Conservation (phyloP, 2,797 vertebrate genomes). For the Tolypeutes matacus region DNA sequence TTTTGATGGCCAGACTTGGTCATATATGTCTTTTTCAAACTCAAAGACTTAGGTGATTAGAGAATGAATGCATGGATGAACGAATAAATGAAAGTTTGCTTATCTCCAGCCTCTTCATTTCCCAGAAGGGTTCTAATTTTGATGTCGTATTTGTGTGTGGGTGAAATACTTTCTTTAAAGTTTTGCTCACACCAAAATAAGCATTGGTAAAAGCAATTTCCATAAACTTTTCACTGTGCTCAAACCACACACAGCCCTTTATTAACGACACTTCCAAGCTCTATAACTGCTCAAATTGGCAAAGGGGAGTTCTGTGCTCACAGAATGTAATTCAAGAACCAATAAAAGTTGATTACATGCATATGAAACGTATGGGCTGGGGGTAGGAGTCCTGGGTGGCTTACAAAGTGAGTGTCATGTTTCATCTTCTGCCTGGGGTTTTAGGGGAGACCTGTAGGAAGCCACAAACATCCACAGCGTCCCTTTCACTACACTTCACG, state of each 20-base stretch:
- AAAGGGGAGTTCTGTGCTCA: constrained; percentile 77
- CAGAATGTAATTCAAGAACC: constrained; percentile 81
- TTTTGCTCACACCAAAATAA: not conserved
- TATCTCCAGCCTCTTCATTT: not conserved
- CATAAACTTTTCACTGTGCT: constrained; percentile 47
- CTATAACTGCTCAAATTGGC: constrained; percentile 75
- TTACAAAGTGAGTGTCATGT: constrained; percentile 84
- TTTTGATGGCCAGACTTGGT: not conserved
- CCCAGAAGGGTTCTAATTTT: not conserved
- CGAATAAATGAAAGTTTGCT: not conserved
- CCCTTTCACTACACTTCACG: constrained; percentile 69
- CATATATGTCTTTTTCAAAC: not conserved
- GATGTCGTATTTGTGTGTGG: not conserved
- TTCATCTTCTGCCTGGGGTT: constrained; percentile 80
- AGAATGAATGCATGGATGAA: not conserved
- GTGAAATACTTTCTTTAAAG: constrained; percentile 1
- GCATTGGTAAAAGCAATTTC: constrained; percentile 33
- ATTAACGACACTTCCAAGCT: constrained; percentile 80
- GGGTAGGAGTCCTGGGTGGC: constrained; percentile 81
- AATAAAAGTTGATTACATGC: constrained; percentile 86
- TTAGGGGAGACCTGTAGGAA: constrained; percentile 76
- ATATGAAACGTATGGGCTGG: constrained; percentile 83
- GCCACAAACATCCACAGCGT: constrained; percentile 70
- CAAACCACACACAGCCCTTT: constrained; percentile 71
- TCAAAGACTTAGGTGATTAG: not conserved